Evolutionary conservation across 2,888 invertebrate genomes (phyloP), one percentile per base, ranked within the genome.

Genomic region (Brachyopa scutellaris): DNA sequence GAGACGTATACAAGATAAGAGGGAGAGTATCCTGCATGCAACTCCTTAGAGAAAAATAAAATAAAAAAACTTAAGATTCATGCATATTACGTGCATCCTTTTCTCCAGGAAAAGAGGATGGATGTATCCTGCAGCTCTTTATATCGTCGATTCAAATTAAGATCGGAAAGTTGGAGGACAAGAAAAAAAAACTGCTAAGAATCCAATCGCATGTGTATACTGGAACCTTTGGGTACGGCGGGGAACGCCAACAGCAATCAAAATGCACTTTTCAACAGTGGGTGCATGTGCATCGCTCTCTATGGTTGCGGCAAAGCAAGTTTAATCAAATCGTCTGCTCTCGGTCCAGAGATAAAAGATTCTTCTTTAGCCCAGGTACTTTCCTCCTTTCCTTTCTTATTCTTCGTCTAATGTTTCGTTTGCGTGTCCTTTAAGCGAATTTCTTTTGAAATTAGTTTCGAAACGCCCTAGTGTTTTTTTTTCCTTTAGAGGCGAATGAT

Each of bases 361-460:
- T n/a, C n/a, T n/a, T n/a, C n/a, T n/a, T n/a, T n/a, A n/a, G n/a
- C 7, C 26, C 26, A n/a, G n/a, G n/a, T n/a, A 26, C 26, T 45
- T n/a, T 73, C 26, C 45, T 55, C 45, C 33, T 26, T 47, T 23
- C 4, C 13, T 47, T 9, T 26, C 4, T 23, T 26, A 11, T 8
- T 38, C 19, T 57, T 59, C 19, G 51, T 21, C 57, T 70, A 70
- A 61, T 70, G 67, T 61, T 42, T 62, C 23, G 77, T 80, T 70
- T 77, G 69, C 70, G 59, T 70, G 77, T 77, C 77, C 66, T 82
- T 82, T 66, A 61, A 82, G 62, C 38, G 82, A 49, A 82, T 82
- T 70, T 70, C 77, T 61, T 82, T 77, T 70, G 82, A 82, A 82
- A 82, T 82, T 82, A 82, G 82, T 77, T 82, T 77, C 29, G 49